phyloP scores from a whole-genome alignment of 2,113 vertebrate species.

The Sceloporus tristichus region DNA sequence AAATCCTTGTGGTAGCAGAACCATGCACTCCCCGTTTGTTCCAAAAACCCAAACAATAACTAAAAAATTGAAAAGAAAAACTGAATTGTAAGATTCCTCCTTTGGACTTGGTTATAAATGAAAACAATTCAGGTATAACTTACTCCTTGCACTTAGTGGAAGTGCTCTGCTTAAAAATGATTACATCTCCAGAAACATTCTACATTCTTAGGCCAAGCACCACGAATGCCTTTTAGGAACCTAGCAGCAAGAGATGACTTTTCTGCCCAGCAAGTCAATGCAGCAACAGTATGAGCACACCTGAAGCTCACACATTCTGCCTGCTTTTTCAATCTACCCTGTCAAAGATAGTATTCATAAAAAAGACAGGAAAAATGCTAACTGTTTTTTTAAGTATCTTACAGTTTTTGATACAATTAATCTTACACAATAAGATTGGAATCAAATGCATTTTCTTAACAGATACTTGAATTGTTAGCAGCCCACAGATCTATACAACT shows the following conservation, averaged over 20 bases:
- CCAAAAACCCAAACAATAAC: background rate
- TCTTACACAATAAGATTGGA: background rate
- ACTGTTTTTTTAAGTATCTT: too few relatives aligned
- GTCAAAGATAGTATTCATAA: background rate
- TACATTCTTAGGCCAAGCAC: background rate
- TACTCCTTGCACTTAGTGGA: background rate
- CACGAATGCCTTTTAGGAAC: background rate
- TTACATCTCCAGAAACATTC: background rate
- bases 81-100: background rate
- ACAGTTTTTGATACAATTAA: too few relatives aligned
- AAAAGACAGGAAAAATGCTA: background rate
- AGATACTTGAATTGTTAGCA: too few relatives aligned
- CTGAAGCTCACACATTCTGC: background rate
- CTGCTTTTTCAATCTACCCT: background rate
- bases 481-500: too few relatives aligned
- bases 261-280: background rate
- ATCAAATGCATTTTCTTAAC: background rate
- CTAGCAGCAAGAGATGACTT: background rate
- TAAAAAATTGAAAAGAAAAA: background rate
- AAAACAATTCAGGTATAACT: background rate
- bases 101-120: background rate
- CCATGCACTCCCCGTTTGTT: background rate
- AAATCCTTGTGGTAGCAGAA: conserved; percentile 26
- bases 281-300: background rate
- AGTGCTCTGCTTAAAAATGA: too few relatives aligned